These are phyloP conservation scores for Myotis vivesi DNA, from an alignment of 2,797 vertebrate genomes.

Conservation along the genomic window DNA sequence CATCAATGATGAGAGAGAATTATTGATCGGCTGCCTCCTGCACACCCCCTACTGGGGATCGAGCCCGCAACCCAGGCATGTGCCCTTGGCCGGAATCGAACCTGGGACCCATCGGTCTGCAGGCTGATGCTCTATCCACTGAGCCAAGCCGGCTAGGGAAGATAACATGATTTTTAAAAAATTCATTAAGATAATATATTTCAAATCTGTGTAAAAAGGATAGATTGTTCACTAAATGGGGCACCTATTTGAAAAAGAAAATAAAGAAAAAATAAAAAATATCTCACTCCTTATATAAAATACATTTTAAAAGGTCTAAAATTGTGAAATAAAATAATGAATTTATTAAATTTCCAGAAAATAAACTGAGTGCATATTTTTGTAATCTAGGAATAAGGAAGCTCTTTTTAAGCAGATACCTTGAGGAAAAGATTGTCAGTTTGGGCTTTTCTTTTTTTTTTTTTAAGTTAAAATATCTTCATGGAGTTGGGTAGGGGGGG, in stretches of 20 bases:
- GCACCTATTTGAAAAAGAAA: constrained; percentile 7
- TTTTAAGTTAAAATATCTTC: background rate
- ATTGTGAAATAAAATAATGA: constrained; percentile 17
- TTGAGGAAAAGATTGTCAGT: background rate
- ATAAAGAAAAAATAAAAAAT: background rate
- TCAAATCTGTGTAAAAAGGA: constrained; percentile 3
- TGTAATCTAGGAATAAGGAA: constrained; percentile 6
- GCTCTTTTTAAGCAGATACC: background rate
- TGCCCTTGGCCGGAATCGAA: too few species aligned
- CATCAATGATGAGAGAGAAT: too few species aligned
- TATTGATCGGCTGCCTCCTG: too few species aligned
- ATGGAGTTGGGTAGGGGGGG: background rate
- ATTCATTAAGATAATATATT: background rate
- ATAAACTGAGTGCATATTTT: background rate
- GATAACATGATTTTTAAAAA: background rate
- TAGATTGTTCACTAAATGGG: background rate
- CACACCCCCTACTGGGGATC: too few species aligned
- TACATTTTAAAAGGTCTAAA: background rate
- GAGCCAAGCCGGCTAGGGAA: background rate
- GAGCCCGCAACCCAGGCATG: too few species aligned
- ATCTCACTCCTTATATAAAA: background rate
- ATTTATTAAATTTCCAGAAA: background rate
- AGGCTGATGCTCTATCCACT: too few species aligned
- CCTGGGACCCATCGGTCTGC: too few species aligned
- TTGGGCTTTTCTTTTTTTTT: background rate